Percentiles rank a stretch among this genome's conserved stretches.
Evolutionary conservation across 2,888 invertebrate species (phyloP).

Genomic region (Pristionchus entomophagus): DNA sequence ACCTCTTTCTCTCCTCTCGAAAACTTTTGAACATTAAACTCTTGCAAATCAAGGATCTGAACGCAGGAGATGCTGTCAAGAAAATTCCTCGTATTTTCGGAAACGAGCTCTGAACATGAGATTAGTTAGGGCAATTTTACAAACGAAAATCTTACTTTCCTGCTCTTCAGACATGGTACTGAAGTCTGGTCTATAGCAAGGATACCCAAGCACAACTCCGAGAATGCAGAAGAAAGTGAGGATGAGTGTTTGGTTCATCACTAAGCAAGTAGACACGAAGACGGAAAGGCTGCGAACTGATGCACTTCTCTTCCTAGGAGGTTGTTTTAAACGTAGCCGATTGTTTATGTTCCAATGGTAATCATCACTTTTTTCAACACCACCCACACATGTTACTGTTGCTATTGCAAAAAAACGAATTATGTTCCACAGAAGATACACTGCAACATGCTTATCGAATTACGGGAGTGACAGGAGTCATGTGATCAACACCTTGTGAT

Average conservation of each 20-base stretch:
- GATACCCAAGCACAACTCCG: background rate
- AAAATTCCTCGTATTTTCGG: background rate
- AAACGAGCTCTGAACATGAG: background rate
- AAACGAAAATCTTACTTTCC: background rate
- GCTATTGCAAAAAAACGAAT: background rate
- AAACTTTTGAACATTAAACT: background rate
- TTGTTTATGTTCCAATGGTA: background rate
- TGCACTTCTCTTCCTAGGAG: background rate
- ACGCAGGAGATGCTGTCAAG: background rate
- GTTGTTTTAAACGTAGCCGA: background rate
- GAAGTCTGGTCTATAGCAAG: background rate
- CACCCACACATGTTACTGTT: background rate
- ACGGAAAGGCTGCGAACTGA: background rate
- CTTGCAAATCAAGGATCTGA: background rate
- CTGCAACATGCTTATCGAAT: too few species aligned
- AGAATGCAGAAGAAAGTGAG: background rate
- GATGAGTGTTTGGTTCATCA: background rate
- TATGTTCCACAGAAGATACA: too few species aligned
- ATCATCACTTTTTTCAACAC: background rate
- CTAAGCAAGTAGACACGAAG: background rate
- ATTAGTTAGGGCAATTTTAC: too few species aligned
- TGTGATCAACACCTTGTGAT: too few species aligned
- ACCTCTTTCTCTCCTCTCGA: background rate
- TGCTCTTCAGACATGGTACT: background rate
- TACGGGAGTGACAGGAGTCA: too few species aligned